Percentiles rank a stretch among this genome's conserved stretches.
Conservation (phyloP, 1,140 invertebrate species). For the Saccostrea cuccullata region DNA sequence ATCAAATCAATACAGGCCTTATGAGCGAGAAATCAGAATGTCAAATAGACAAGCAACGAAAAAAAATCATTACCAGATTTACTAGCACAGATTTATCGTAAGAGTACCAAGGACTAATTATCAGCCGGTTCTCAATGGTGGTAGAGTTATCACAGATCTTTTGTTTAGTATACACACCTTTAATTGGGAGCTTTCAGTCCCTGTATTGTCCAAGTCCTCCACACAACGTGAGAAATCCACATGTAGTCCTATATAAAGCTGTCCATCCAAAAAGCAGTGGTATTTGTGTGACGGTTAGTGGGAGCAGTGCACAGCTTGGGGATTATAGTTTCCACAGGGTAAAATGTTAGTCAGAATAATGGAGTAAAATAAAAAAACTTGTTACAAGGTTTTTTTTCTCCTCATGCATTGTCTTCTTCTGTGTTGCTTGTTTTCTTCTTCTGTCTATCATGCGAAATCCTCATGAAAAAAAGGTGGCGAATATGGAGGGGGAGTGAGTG, state of each 20-base stretch:
- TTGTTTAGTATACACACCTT: conserved; percentile 17
- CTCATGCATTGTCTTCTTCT: conserved; percentile 32
- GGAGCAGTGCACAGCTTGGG: conserved; percentile 12
- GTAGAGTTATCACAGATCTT: conserved; percentile 2
- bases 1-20: conserved; percentile 28
- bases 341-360: conserved; percentile 36
- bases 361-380: conserved; percentile 33
- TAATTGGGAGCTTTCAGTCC: background rate
- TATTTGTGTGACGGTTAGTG: conserved; percentile 16
- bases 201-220: conserved; percentile 6
- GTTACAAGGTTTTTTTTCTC: conserved; percentile 8
- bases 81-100: background rate
- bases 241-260: background rate
- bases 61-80: conserved; percentile 36
- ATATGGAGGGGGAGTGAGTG: conserved; percentile 30
- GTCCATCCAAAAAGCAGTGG: conserved; percentile 29
- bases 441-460: conserved; percentile 36
- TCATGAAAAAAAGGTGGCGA: conserved; percentile 19
- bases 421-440: conserved; percentile 29
- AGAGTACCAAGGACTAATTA: background rate
- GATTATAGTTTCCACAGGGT: conserved; percentile 23
- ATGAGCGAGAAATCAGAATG: conserved; percentile 20
- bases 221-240: conserved; percentile 10
- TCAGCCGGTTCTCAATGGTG: background rate
- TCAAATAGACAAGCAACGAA: conserved; percentile 8